Evolutionary conservation across 1,140 invertebrate genomes (phyloP).

Genomic region (Piezodorus guildinii): DNA sequence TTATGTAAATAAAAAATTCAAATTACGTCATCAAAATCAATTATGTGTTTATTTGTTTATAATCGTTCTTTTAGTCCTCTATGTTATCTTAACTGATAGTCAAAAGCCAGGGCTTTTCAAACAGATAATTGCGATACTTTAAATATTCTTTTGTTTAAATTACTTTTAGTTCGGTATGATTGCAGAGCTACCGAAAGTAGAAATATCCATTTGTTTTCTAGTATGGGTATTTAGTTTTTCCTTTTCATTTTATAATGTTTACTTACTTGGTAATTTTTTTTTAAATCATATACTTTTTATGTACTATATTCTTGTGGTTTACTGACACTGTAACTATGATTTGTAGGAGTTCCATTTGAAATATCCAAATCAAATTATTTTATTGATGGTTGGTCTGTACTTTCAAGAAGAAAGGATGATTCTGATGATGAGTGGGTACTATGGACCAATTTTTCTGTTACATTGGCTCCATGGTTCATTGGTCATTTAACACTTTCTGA

Average conservation of each 20-base stretch:
- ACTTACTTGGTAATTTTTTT: constrained; percentile 7
- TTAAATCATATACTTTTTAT: neutral
- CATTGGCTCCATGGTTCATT: constrained; percentile 27
- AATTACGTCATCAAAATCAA: too few species aligned
- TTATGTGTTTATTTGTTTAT: too few species aligned
- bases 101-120: too few species aligned
- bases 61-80: too few species aligned
- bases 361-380: constrained; percentile 8
- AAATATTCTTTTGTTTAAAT: too few species aligned
- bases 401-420: constrained; percentile 27
- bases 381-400: constrained; percentile 23
- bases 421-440: constrained; percentile 28
- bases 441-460: constrained; percentile 25
- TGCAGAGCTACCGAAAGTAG: constrained; percentile 4
- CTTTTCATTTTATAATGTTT: constrained; percentile 15
- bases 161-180: neutral
- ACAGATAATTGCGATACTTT: too few species aligned
- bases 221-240: constrained; percentile 17
- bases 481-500: constrained; percentile 25
- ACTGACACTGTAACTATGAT: neutral
- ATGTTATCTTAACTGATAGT: too few species aligned
- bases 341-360: neutral
- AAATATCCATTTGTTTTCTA: constrained; percentile 2
- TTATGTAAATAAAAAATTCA: too few species aligned
- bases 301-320: neutral